These are phyloP conservation scores for Eudasyphora cyanicolor DNA, from an alignment of 2,888 invertebrate species.

Conservation along the genomic window DNA sequence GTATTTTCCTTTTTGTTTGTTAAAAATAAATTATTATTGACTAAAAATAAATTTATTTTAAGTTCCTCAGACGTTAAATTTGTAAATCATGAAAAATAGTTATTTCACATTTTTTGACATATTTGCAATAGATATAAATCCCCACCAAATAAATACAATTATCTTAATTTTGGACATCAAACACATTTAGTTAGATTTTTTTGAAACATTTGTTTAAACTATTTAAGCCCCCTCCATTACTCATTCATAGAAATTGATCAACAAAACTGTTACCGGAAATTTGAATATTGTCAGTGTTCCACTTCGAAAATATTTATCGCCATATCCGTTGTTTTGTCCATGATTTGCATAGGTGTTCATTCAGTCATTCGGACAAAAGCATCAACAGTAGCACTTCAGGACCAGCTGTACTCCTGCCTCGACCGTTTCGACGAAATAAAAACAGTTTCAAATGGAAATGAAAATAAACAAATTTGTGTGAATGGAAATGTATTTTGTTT, in stretches of 20 bases:
- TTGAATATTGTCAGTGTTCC: background rate
- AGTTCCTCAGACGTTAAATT: too few species aligned
- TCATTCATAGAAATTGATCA: background rate
- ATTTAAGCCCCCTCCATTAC: too few species aligned
- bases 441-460: background rate
- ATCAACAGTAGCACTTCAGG: background rate
- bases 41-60: too few species aligned
- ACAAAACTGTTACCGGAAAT: background rate
- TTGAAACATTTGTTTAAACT: background rate
- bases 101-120: too few species aligned
- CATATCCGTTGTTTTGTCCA: background rate
- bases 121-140: too few species aligned
- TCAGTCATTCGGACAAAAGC: background rate
- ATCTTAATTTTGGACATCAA: too few species aligned
- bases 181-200: too few species aligned
- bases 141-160: too few species aligned
- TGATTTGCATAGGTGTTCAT: conserved; percentile 1
- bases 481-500: background rate
- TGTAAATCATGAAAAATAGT: too few species aligned
- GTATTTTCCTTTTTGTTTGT: too few species aligned
- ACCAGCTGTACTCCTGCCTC: background rate
- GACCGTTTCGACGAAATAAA: background rate
- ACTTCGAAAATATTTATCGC: background rate
- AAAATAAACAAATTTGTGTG: background rate
- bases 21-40: too few species aligned